These are phyloP conservation scores for Eurystomus glaucurus DNA, from an alignment of 2,797 vertebrate genomes.

Conservation along the genomic window DNA sequence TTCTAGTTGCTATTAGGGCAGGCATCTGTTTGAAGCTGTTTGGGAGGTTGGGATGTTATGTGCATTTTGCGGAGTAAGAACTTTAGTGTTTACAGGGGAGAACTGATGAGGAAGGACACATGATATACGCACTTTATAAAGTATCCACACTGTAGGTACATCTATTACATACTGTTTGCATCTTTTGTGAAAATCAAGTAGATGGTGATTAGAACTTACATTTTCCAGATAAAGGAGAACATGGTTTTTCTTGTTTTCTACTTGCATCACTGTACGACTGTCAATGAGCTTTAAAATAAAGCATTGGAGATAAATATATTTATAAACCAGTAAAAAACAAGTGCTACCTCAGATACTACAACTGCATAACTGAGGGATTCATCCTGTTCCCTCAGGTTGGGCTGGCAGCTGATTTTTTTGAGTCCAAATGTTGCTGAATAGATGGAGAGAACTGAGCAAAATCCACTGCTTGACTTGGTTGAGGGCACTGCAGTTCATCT, in stretches of 20 bases:
- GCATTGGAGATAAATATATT: not conserved
- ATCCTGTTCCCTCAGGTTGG: not conserved
- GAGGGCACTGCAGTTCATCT: not conserved
- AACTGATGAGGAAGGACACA: not conserved
- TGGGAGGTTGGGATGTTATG: not conserved
- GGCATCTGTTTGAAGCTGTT: not conserved
- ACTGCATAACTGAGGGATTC: not conserved
- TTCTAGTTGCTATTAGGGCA: not conserved
- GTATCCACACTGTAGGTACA: not conserved
- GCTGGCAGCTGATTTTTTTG: not conserved
- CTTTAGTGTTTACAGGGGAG: not conserved
- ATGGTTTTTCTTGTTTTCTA: constrained; percentile 71
- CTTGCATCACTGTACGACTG: constrained; percentile 53
- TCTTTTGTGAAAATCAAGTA: not conserved
- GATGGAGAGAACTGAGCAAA: not conserved
- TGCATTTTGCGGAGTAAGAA: not conserved
- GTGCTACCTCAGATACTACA: not conserved
- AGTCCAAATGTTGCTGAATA: not conserved
- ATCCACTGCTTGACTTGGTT: fast-evolving
- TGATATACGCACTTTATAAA: not conserved
- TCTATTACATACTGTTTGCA: not conserved
- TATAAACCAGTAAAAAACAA: not conserved
- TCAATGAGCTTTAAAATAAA: constrained; percentile 62
- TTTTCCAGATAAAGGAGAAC: constrained; percentile 67
- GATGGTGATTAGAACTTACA: constrained; percentile 50